Percentiles rank a stretch among this genome's conserved stretches.
Conservation (phyloP, 2,888 invertebrate genomes). For the Drosophila paramelanica region DNA sequence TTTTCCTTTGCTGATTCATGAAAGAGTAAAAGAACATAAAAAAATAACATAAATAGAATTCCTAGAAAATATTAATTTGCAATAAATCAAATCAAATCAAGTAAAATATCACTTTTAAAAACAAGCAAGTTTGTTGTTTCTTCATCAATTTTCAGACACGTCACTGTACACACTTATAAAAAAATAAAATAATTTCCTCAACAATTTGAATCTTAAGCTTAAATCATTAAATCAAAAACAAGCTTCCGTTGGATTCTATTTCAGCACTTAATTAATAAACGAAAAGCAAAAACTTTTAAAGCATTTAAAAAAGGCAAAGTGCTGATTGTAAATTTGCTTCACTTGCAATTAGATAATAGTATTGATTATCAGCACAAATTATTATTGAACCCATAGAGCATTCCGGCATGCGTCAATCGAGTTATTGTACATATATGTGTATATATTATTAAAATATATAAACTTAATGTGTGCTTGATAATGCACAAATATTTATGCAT, state of each 20-base stretch:
- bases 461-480: constrained; percentile 28
- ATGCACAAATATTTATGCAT: constrained; percentile 27
- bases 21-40: too few relatives aligned
- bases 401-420: constrained; percentile 43
- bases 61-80: too few relatives aligned
- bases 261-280: background rate
- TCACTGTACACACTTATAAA: too few relatives aligned
- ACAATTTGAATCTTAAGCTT: too few relatives aligned
- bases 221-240: background rate
- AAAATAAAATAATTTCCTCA: too few relatives aligned
- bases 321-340: constrained; percentile 29
- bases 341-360: constrained; percentile 59
- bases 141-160: too few relatives aligned
- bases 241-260: constrained; percentile 19
- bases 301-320: constrained; percentile 6
- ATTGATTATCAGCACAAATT: constrained; percentile 50
- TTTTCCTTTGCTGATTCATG: too few relatives aligned
- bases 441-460: constrained; percentile 4
- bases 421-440: constrained; percentile 12
- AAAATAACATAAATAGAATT: too few relatives aligned
- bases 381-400: constrained; percentile 35
- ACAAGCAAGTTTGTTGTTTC: too few relatives aligned
- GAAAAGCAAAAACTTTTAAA: background rate
- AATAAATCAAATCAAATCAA: too few relatives aligned
- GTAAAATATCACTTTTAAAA: too few relatives aligned